These are phyloP conservation scores for Semicossyphus pulcher DNA, from an alignment of 2,113 vertebrate species.

Conservation along the genomic window DNA sequence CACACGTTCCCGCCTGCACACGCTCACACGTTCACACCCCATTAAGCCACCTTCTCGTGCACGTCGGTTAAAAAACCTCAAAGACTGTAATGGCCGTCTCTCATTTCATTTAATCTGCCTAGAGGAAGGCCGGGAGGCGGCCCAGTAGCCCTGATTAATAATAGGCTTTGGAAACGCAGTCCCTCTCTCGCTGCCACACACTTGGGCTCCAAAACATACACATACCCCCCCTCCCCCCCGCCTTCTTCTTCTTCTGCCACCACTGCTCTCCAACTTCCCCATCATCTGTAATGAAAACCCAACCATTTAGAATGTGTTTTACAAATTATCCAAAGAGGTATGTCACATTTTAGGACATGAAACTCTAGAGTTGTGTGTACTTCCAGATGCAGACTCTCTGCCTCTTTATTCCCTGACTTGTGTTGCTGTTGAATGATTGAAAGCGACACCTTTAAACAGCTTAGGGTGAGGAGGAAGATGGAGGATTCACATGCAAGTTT, in stretches of 20 bases:
- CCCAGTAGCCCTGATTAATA: conserved; percentile 82
- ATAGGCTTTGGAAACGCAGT: conserved; percentile 77
- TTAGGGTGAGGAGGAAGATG: conserved; percentile 24
- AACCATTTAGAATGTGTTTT: conserved; percentile 71
- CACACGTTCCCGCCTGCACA: conserved; percentile 25
- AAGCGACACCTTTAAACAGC: conserved; percentile 55
- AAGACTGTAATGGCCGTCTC: conserved; percentile 80
- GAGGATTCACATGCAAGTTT: conserved; percentile 35
- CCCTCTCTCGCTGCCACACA: conserved; percentile 66
- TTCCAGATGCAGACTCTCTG: conserved; percentile 19
- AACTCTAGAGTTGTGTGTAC: not conserved
- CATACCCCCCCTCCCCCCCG: not conserved
- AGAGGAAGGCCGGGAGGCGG: conserved; percentile 78
- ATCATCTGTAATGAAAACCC: conserved; percentile 68
- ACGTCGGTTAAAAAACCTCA: conserved; percentile 65
- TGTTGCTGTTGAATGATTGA: conserved; percentile 30
- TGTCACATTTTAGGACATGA: conserved; percentile 35
- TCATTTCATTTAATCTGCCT: conserved; percentile 84
- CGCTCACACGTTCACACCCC: conserved; percentile 62
- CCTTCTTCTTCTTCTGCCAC: conserved; percentile 44
- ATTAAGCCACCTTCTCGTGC: conserved; percentile 64
- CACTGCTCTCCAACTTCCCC: conserved; percentile 52
- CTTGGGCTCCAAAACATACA: conserved; percentile 62
- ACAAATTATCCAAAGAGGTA: conserved; percentile 65
- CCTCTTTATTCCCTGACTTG: not conserved